phyloP scores from a whole-genome alignment of 2,797 vertebrate species.

The Malurus splendens region DNA sequence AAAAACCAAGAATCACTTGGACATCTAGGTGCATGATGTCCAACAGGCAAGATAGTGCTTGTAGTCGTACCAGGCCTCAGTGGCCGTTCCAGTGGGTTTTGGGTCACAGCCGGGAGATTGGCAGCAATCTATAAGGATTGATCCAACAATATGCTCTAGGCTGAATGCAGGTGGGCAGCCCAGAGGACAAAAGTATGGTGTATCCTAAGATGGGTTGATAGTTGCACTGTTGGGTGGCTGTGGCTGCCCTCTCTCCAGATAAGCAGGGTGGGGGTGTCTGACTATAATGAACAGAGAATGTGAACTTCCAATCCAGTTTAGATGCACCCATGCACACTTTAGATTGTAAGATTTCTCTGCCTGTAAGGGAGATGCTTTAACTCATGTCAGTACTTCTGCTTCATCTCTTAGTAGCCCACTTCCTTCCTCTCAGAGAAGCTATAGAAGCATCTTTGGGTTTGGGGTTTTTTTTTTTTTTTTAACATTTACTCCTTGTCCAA shows the following conservation, averaged over 20 bases:
- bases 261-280: neutral
- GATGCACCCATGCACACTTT: neutral
- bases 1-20: neutral
- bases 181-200: neutral
- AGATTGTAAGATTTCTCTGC: neutral
- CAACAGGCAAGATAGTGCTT: neutral
- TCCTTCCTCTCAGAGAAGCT: neutral
- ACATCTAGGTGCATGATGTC: neutral
- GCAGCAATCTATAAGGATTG: neutral
- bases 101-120: neutral
- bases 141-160: neutral
- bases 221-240: neutral
- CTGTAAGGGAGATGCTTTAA: neutral
- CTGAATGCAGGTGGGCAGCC: neutral
- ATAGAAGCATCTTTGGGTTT: neutral
- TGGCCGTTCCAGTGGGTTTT: neutral
- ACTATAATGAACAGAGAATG: neutral
- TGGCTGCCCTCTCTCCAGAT: neutral
- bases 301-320: neutral
- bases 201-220: neutral
- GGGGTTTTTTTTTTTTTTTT: neutral
- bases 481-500: neutral
- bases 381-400: neutral
- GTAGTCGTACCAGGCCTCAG: fast-evolving
- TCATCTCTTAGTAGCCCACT: neutral